Percentiles rank a stretch among this genome's conserved stretches.
Conservation (phyloP, 2,888 invertebrate genomes). For the Sycophila texana region DNA sequence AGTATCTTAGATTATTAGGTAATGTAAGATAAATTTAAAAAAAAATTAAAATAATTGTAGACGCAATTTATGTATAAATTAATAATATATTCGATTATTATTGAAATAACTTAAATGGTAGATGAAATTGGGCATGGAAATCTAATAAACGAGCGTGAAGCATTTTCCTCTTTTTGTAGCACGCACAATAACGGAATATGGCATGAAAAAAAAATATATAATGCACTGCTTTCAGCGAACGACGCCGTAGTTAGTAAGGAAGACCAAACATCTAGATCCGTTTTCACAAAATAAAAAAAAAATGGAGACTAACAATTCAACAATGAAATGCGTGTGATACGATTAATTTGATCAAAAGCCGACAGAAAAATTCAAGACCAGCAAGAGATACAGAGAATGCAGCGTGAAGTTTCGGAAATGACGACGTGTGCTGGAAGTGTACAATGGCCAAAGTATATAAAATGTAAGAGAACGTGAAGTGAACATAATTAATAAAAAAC, state of each 20-base stretch:
- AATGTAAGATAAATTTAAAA: conserved; percentile 16
- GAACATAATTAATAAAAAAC: conserved; percentile 28
- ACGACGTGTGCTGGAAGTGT: conserved; percentile 34
- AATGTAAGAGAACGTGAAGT: conserved; percentile 35
- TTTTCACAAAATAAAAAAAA: conserved; percentile 42
- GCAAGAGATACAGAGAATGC: not conserved
- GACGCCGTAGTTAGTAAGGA: conserved; percentile 46
- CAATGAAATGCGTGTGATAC: conserved; percentile 24
- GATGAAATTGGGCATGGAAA: conserved; percentile 52
- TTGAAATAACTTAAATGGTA: conserved; percentile 16
- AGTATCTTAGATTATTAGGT: conserved; percentile 30
- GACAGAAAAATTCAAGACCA: conserved; percentile 2
- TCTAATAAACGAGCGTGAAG: conserved; percentile 40
- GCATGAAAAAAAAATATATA: conserved; percentile 29
- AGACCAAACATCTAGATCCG: conserved; percentile 51
- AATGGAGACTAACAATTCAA: conserved; percentile 18
- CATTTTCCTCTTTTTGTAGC: conserved; percentile 54
- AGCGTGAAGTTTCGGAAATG: conserved; percentile 23
- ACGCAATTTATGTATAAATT: conserved; percentile 29
- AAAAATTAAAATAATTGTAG: conserved; percentile 4
- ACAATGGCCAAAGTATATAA: conserved; percentile 45
- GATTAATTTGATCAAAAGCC: conserved; percentile 16
- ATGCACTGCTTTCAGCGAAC: conserved; percentile 58
- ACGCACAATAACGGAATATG: conserved; percentile 57
- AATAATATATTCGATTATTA: conserved; percentile 35